Evolutionary conservation across 2,797 vertebrate species (phyloP).

Genomic region (Cryptoblepharus egeriae): DNA sequence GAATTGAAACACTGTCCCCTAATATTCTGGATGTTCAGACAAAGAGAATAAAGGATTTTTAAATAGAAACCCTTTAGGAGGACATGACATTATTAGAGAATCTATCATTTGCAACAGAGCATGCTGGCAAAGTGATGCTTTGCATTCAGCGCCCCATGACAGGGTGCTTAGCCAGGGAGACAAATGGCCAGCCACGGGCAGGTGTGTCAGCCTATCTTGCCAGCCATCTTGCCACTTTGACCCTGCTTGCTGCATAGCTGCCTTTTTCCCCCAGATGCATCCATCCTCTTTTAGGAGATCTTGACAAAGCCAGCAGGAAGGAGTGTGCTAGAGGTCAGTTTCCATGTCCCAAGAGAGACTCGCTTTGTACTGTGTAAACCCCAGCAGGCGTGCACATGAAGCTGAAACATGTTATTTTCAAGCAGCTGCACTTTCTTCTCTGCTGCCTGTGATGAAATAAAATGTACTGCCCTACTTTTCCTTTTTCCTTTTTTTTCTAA

Average conservation of each 20-base stretch:
- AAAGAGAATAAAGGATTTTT: not conserved
- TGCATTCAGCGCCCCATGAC: constrained; percentile 26
- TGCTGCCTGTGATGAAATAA: constrained; percentile 50
- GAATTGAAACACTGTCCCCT: constrained; percentile 56
- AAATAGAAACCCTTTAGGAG: constrained; percentile 40
- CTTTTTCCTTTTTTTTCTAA: constrained; percentile 43
- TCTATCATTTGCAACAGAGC: constrained; percentile 62
- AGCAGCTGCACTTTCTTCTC: constrained; percentile 40
- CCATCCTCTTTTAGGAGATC: constrained; percentile 13
- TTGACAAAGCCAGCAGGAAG: constrained; percentile 38
- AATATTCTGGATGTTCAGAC: constrained; percentile 43
- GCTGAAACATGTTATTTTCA: constrained; percentile 35
- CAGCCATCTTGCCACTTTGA: constrained; percentile 43
- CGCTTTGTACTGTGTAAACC: constrained; percentile 40
- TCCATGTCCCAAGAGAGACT: constrained; percentile 36
- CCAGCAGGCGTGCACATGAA: constrained; percentile 30
- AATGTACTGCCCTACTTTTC: constrained; percentile 27
- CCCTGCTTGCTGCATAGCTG: constrained; percentile 40
- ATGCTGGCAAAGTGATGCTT: constrained; percentile 40
- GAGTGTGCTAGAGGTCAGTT: constrained; percentile 16
- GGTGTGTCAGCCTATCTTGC: constrained; percentile 33
- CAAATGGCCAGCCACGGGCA: constrained; percentile 35
- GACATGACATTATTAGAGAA: constrained; percentile 58
- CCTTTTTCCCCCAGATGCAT: constrained; percentile 41
- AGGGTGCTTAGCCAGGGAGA: constrained; percentile 28